Evolutionary conservation across 2,113 vertebrate species (phyloP).

Genomic region (Lichenostomus cassidix): DNA sequence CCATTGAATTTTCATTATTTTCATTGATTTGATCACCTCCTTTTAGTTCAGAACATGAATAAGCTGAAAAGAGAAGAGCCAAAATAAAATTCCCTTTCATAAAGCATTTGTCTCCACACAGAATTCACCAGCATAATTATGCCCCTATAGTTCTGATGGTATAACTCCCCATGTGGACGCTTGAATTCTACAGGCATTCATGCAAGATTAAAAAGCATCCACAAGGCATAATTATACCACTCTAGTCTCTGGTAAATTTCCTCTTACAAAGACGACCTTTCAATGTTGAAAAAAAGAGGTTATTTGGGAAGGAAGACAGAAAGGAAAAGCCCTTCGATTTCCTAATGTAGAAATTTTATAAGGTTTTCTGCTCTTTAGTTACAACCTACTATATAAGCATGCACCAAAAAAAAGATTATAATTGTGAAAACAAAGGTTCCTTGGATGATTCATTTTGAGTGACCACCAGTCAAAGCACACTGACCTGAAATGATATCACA

Average conservation of each 20-base stretch:
- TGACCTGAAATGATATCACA: conserved; percentile 12
- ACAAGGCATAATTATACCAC: conserved; percentile 45
- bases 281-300: not conserved
- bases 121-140: conserved; percentile 6
- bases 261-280: conserved; percentile 22
- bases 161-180: conserved; percentile 10
- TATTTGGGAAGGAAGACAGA: not conserved
- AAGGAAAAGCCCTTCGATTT: not conserved
- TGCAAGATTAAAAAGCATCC: conserved; percentile 51
- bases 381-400: not conserved
- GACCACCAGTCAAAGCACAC: not conserved
- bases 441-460: not conserved
- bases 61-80: conserved; percentile 8
- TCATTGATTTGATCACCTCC: conserved; percentile 46
- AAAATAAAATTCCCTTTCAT: conserved; percentile 43
- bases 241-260: conserved; percentile 36
- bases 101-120: conserved; percentile 20
- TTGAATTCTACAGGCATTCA: conserved; percentile 43
- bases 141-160: not conserved
- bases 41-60: conserved; percentile 22
- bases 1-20: conserved; percentile 52
- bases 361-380: not conserved
- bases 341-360: not conserved
- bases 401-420: not conserved
- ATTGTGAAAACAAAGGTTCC: not conserved